Conservation (phyloP, 1,140 invertebrate species). For the Helicoverpa zea region DNA sequence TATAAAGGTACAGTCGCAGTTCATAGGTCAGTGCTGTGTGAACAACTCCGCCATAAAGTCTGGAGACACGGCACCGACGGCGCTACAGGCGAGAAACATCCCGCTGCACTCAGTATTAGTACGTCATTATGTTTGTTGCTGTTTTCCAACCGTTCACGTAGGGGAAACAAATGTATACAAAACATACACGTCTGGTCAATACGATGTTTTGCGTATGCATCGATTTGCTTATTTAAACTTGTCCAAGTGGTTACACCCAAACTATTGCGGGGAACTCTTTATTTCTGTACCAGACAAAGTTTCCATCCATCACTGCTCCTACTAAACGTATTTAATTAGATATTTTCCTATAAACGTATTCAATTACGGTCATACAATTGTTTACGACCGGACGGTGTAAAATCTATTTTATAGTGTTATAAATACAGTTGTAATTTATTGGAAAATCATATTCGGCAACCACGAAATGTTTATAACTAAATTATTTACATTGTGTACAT, state of each 20-base stretch:
- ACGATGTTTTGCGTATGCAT: background rate
- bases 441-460: constrained; percentile 46
- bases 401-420: constrained; percentile 53
- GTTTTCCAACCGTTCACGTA: constrained; percentile 33
- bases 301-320: background rate
- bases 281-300: background rate
- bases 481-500: constrained; percentile 35
- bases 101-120: background rate
- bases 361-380: constrained; percentile 47
- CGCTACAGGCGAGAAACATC: background rate
- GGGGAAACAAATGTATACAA: constrained; percentile 32
- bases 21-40: background rate
- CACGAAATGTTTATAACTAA: constrained; percentile 46
- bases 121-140: constrained; percentile 36
- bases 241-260: constrained; percentile 5
- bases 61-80: constrained; percentile 1
- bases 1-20: too few relatives aligned
- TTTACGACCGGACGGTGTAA: constrained; percentile 56
- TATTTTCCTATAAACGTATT: constrained; percentile 32
- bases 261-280: constrained; percentile 19
- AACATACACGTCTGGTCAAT: constrained; percentile 29
- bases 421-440: constrained; percentile 49
- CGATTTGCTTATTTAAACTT: constrained; percentile 39
- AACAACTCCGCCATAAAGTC: background rate
- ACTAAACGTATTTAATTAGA: background rate